Evolutionary conservation across 2,888 invertebrate species (phyloP).

Genomic region (Leucozona laternaria): DNA sequence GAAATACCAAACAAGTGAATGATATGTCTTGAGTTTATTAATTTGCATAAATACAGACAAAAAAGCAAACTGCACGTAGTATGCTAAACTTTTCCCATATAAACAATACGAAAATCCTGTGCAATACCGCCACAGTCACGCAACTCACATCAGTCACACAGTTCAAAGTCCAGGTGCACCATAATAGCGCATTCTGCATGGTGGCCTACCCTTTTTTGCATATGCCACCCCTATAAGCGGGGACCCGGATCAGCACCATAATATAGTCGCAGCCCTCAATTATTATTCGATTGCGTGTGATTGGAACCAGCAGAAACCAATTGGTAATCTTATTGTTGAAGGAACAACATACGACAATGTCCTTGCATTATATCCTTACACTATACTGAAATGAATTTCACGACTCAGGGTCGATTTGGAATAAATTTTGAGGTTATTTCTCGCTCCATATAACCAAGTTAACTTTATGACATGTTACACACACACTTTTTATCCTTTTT

Average conservation of each 20-base stretch:
- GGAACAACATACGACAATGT: slow-evolving; percentile 19
- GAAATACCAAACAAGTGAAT: slow-evolving; percentile 32
- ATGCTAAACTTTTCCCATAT: slow-evolving; percentile 25
- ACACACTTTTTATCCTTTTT: slow-evolving; percentile 40
- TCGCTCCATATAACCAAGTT: slow-evolving; percentile 15
- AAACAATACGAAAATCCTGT: slow-evolving; percentile 31
- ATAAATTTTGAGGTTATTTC: slow-evolving; percentile 30
- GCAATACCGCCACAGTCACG: slow-evolving; percentile 20
- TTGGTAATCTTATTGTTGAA: slow-evolving; percentile 47
- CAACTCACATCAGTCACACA: slow-evolving; percentile 11
- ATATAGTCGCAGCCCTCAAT: slow-evolving; percentile 11
- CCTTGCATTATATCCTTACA: background rate
- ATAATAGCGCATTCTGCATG: background rate
- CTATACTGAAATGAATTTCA: slow-evolving; percentile 23
- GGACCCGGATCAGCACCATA: slow-evolving; percentile 30
- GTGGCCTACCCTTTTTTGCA: slow-evolving; percentile 49
- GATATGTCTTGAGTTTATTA: slow-evolving; percentile 7
- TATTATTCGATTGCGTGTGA: slow-evolving; percentile 39
- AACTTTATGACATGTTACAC: slow-evolving; percentile 20
- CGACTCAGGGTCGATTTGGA: slow-evolving; percentile 24
- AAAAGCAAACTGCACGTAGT: slow-evolving; percentile 2
- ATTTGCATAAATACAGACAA: slow-evolving; percentile 28
- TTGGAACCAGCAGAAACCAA: slow-evolving; percentile 50
- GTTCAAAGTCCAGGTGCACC: slow-evolving; percentile 56
- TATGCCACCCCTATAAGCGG: slow-evolving; percentile 63